Percentiles rank a stretch among this genome's conserved stretches.
Evolutionary conservation across 2,113 vertebrate genomes (phyloP).

Genomic region (Lasiurus borealis): DNA sequence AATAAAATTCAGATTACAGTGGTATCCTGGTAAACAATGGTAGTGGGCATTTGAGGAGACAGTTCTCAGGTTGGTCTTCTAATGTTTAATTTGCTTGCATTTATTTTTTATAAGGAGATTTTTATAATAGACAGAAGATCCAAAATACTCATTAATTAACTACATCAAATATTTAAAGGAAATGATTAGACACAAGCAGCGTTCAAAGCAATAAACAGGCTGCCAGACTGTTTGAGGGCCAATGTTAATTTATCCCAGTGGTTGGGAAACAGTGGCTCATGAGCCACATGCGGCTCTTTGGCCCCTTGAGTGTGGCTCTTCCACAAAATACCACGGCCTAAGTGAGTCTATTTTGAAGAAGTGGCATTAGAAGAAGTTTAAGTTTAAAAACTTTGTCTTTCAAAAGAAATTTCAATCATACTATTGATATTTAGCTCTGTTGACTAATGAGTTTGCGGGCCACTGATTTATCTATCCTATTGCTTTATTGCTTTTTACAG

Average conservation of each 20-base stretch:
- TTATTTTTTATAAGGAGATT: conserved; percentile 62
- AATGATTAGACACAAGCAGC: conserved; percentile 62
- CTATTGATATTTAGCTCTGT: too few relatives aligned
- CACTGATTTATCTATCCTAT: neutral
- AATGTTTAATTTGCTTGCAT: conserved; percentile 57
- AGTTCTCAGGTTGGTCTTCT: neutral
- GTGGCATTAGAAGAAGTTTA: too few relatives aligned
- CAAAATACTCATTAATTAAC: conserved; percentile 77
- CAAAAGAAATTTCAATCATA: too few relatives aligned
- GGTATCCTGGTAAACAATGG: conserved; percentile 1
- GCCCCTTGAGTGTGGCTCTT: too few relatives aligned
- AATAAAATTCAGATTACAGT: neutral
- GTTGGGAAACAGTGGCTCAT: too few relatives aligned
- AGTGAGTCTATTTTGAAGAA: too few relatives aligned
- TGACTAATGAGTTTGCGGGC: too few relatives aligned
- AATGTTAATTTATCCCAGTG: neutral
- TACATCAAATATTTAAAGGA: conserved; percentile 71
- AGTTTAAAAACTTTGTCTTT: too few relatives aligned
- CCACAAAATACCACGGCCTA: too few relatives aligned
- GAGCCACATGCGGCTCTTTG: too few relatives aligned
- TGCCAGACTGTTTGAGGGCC: conserved; percentile 72
- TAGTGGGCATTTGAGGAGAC: neutral
- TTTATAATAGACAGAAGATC: conserved; percentile 66
- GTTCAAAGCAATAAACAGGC: conserved; percentile 75
- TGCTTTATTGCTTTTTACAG: conserved; percentile 31